Base-by-base conservation (phyloP, 2,797 vertebrate species). In the Petrocephalus sullivani region DNA sequence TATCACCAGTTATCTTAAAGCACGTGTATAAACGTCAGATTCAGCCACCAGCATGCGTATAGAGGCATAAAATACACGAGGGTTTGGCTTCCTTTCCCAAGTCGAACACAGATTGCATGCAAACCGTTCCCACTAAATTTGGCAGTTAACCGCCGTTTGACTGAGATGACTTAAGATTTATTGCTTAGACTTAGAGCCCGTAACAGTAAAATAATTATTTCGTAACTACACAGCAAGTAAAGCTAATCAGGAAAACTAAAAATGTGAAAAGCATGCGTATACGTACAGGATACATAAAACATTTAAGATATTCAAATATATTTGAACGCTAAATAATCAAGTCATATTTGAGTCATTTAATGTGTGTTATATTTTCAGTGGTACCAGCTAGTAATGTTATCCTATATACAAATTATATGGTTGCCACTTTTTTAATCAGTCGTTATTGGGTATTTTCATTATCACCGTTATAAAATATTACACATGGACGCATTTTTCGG, bases 281-380 rank as follows among this genome's bases (percentile, higher is more conserved):
- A 71, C 12, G 64, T 37, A 71, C 64, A 71, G 16, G 14, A 41
- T 41, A 41, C 16, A 75, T 75, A 75, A 41, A 75, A 75, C 14
- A 75, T 75, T 75, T 67, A 75, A 37, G 67, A 75, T 75, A 41
- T 75, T 75, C 67, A 71, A 12, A 37, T 71, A 71, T 71, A 71
- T 71, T 16, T 71, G 14, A 71, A 71, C 5, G 14, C 67, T 37
- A 75, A 41, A 37, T 41, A 75, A 75, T 41, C 33, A 75, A 75
- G 37, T 75, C 37, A 6, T 75, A 19, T 33, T 37, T 37, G 0
- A 75, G 16, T 41, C 1, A 67, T 71, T 71, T 75, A 75, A 75
- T 75, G 67, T 75, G 67, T 41, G 67, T 75, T 41, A 75, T 33
- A 75, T 75, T 41, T 75, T 75, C 33, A 75, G 67, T 75, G 4